A percentile compares a stretch with the other conserved stretches of the same genome.
These are phyloP conservation scores for Corythoichthys intestinalis DNA, from an alignment of 2,113 vertebrate genomes.

Conservation along the genomic window DNA sequence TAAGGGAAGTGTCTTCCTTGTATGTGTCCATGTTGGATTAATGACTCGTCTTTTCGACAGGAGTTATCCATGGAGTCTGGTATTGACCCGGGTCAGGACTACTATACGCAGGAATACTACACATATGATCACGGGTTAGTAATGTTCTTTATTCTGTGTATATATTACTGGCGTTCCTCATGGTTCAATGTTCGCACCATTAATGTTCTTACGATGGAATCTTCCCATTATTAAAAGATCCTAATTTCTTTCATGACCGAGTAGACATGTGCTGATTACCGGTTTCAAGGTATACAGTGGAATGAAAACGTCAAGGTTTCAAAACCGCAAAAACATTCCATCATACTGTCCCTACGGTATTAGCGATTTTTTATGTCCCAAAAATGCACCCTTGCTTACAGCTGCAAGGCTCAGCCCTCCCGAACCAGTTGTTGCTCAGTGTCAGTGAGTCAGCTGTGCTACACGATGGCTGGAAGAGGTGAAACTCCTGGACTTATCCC, in stretches of 20 bases:
- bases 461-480: too few relatives aligned
- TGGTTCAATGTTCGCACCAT: neutral
- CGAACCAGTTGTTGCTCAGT: too few relatives aligned
- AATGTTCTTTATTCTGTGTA: neutral
- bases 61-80: constrained; percentile 97
- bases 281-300: too few relatives aligned
- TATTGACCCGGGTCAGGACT: constrained; percentile 96
- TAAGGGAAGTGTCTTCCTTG: neutral
- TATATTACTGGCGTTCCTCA: neutral
- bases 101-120: constrained; percentile 96
- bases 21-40: neutral
- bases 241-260: neutral
- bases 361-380: too few relatives aligned
- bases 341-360: too few relatives aligned
- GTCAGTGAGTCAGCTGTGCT: too few relatives aligned
- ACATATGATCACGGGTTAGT: constrained; percentile 94
- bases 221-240: neutral
- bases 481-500: too few relatives aligned
- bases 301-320: too few relatives aligned
- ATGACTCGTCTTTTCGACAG: constrained; percentile 68
- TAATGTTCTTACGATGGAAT: neutral
- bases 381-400: too few relatives aligned
- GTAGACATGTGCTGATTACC: too few relatives aligned
- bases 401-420: too few relatives aligned
- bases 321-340: too few relatives aligned